Conservation (phyloP, 2,797 vertebrate species). For the Brachymystax lenok region DNA sequence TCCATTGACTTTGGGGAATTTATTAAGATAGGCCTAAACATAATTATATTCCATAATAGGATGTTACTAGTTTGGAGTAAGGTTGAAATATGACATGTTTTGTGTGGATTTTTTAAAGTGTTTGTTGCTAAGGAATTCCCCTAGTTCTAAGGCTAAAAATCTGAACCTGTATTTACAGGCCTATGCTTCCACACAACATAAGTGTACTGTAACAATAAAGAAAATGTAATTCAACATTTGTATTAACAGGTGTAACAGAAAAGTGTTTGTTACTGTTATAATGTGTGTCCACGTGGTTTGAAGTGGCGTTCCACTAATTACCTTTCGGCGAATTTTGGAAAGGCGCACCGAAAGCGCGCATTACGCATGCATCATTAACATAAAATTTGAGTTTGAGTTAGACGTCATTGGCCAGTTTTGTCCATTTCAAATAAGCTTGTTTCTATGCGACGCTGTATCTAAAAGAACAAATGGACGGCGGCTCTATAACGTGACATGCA, state of each 20-base stretch:
- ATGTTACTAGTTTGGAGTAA: background rate
- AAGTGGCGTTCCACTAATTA: background rate
- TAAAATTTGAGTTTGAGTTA: background rate
- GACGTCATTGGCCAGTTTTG: background rate
- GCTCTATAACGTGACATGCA: background rate
- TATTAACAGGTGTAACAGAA: background rate
- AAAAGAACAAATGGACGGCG: background rate
- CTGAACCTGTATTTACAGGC: background rate
- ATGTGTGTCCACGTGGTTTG: background rate
- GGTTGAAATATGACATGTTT: background rate
- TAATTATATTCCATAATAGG: background rate
- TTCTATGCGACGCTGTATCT: background rate
- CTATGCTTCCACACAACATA: background rate
- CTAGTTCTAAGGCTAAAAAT: background rate
- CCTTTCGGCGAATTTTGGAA: background rate
- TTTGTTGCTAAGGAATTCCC: background rate
- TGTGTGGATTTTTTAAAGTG: background rate
- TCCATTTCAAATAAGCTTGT: background rate
- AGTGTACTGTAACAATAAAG: background rate
- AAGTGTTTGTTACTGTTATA: background rate
- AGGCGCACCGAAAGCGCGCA: background rate
- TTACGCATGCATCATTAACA: constrained; percentile 8
- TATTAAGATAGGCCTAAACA: background rate
- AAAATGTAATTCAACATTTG: background rate
- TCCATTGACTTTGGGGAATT: background rate